These are phyloP conservation scores for Ancistrus triradiatus DNA, from an alignment of 2,113 vertebrate genomes.

Conservation along the genomic window DNA sequence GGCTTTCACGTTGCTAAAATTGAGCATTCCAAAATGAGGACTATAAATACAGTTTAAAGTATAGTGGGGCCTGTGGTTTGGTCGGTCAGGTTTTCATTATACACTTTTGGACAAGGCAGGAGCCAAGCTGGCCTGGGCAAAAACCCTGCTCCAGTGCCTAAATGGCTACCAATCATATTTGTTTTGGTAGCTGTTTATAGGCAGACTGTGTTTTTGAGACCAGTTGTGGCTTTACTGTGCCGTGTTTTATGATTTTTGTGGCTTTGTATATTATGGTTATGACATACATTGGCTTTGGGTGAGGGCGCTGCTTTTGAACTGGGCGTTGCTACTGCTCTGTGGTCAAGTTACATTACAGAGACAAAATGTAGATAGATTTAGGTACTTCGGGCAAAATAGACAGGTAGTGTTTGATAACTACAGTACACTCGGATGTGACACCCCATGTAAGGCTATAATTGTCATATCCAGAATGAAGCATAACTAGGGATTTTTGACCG, in stretches of 20 bases:
- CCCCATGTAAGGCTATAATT: no score
- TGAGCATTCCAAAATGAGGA: background rate
- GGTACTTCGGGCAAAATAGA: no score
- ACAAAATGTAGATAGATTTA: no score
- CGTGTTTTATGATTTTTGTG: slow-evolving; percentile 15
- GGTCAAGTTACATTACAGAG: background rate
- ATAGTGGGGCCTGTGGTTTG: slow-evolving; percentile 1
- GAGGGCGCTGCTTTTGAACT: background rate
- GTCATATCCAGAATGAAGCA: no score
- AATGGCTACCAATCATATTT: slow-evolving; percentile 19
- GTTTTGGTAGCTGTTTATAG: slow-evolving; percentile 43
- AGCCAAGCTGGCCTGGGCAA: background rate
- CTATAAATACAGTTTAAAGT: background rate
- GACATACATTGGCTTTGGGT: background rate
- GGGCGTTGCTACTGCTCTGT: background rate
- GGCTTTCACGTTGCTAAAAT: slow-evolving; percentile 48
- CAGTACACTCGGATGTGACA: no score
- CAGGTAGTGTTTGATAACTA: no score
- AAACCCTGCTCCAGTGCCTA: background rate
- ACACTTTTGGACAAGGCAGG: background rate
- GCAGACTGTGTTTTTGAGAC: slow-evolving; percentile 42
- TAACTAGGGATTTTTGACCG: no score
- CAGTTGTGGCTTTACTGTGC: slow-evolving; percentile 50
- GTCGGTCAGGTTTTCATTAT: background rate
- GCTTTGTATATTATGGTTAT: background rate